A percentile compares a stretch with the other conserved stretches of the same genome.
Evolutionary conservation across 35 echinoderm and acorn worm genomes (phyloP).

Genomic region (Stichopus chloronotus): DNA sequence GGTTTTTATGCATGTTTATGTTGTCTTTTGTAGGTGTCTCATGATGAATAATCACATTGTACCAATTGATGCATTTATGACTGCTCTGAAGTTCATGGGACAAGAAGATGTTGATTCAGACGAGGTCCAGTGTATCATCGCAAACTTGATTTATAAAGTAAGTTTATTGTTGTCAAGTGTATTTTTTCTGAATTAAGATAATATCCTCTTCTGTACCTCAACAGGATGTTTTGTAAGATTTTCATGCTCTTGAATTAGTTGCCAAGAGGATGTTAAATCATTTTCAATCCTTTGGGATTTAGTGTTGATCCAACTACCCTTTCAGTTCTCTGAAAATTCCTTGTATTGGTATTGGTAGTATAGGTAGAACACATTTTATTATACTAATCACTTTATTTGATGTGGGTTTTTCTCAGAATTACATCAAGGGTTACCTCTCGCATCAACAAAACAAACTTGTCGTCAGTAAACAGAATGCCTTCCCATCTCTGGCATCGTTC

Average conservation of each 20-base stretch:
- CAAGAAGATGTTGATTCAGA: conserved; percentile 85
- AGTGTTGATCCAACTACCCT: too few species aligned
- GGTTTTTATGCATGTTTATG: background rate
- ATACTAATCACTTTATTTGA: background rate
- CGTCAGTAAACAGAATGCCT: conserved; percentile 97
- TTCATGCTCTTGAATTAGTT: too few species aligned
- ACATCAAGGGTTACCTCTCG: conserved; percentile 95
- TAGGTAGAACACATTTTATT: too few species aligned
- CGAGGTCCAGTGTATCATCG: conserved; percentile 94
- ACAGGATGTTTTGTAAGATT: too few species aligned
- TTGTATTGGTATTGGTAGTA: too few species aligned
- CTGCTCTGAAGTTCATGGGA: conserved; percentile 82
- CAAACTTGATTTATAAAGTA: conserved; percentile 94
- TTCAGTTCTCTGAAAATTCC: too few species aligned
- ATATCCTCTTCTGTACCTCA: too few species aligned
- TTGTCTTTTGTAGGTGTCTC: conserved; percentile 63
- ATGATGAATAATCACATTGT: conserved; percentile 89
- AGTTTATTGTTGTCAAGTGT: background rate
- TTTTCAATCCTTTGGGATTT: too few species aligned
- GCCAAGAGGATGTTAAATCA: too few species aligned
- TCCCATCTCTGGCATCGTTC: conserved; percentile 80
- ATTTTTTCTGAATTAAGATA: background rate
- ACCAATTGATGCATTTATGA: conserved; percentile 77
- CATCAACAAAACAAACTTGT: conserved; percentile 97
- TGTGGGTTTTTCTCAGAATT: conserved; percentile 67